Conservation (phyloP, 1,140 invertebrate species). For the Heliothis subflexa region DNA sequence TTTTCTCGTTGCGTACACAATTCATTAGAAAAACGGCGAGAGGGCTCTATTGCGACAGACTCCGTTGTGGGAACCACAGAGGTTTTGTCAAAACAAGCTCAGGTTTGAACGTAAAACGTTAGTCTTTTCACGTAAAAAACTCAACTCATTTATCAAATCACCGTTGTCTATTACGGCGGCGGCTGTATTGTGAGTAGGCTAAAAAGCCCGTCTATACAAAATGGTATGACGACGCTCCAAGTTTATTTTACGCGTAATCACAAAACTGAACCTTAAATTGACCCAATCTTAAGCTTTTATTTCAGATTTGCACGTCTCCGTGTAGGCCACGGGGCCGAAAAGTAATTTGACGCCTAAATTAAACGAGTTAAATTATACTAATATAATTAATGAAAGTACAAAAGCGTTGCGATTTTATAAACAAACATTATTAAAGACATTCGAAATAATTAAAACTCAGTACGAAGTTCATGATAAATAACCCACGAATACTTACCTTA, state of each 20-base stretch:
- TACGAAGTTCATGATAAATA: neutral
- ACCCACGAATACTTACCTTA: neutral
- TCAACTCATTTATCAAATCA: conserved; percentile 76
- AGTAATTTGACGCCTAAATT: conserved; percentile 69
- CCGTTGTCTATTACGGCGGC: conserved; percentile 71
- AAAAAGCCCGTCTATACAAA: conserved; percentile 71
- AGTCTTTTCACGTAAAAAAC: conserved; percentile 69
- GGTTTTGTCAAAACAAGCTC: conserved; percentile 62
- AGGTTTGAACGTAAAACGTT: conserved; percentile 59
- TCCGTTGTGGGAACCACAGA: conserved; percentile 52
- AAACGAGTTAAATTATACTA: conserved; percentile 72
- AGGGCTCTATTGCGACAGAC: conserved; percentile 52
- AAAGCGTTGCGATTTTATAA: conserved; percentile 63
- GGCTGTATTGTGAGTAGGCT: conserved; percentile 68
- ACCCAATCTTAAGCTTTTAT: conserved; percentile 49
- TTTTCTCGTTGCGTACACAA: conserved; percentile 39
- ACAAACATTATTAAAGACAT: conserved; percentile 58
- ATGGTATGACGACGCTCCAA: conserved; percentile 58
- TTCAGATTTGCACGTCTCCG: conserved; percentile 25
- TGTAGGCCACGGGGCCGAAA: conserved; percentile 45
- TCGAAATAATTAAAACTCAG: conserved; percentile 53
- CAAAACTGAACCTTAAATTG: conserved; percentile 61
- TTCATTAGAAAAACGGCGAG: conserved; percentile 53
- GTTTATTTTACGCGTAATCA: conserved; percentile 43
- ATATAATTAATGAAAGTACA: conserved; percentile 72